phyloP scores from a whole-genome alignment of 2,797 vertebrate species.

The Emys orbicularis region DNA sequence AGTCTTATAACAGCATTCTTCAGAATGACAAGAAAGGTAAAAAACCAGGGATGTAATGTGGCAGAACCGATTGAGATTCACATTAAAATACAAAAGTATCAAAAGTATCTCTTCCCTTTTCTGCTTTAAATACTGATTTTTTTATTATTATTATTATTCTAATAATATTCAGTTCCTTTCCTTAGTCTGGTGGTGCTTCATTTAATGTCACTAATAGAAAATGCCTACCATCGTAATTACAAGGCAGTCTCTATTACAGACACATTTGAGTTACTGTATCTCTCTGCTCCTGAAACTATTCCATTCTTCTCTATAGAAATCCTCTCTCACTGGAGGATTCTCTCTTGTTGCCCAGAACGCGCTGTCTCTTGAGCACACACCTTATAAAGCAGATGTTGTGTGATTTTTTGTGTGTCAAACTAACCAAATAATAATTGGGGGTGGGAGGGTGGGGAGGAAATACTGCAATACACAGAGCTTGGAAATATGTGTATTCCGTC shows the following conservation, averaged over 20 bases:
- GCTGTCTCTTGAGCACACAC: neutral
- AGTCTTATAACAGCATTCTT: conserved; percentile 79
- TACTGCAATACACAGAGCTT: no score
- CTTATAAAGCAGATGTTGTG: conserved; percentile 32
- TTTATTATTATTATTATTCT: neutral
- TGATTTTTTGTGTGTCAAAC: neutral
- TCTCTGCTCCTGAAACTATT: neutral
- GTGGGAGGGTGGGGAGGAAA: neutral
- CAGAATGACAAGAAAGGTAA: conserved; percentile 86
- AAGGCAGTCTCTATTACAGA: neutral
- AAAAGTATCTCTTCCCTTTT: neutral
- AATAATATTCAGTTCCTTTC: neutral
- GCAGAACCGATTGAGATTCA: neutral
- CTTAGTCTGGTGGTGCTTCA: neutral
- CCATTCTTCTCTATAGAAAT: neutral
- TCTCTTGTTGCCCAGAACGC: neutral
- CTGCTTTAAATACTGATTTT: neutral
- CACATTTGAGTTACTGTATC: neutral
- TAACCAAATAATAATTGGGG: neutral
- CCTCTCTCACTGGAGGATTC: neutral
- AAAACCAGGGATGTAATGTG: neutral
- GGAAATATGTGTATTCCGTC: neutral
- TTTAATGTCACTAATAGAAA: neutral
- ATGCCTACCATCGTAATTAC: neutral
- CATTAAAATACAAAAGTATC: neutral